Conservation (phyloP, 2,888 invertebrate genomes). For the Oligia strigilis region DNA sequence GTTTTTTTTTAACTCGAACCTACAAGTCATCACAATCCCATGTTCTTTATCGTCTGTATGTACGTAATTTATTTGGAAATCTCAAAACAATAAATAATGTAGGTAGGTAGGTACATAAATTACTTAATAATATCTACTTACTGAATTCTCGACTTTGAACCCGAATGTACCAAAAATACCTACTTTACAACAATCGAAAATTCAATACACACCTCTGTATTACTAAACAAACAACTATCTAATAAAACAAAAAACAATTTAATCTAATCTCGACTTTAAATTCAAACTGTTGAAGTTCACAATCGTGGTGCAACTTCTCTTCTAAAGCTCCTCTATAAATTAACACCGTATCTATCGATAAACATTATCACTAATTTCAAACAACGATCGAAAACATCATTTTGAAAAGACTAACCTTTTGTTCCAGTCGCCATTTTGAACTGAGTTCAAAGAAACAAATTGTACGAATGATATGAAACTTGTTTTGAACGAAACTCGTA, state of each 20-base stretch:
- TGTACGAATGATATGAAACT: slow-evolving; percentile 51
- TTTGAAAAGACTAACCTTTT: slow-evolving; percentile 71
- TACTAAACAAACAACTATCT: slow-evolving; percentile 2
- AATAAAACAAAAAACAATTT: slow-evolving; percentile 4
- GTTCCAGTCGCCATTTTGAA: slow-evolving; percentile 66
- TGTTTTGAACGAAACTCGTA: slow-evolving; percentile 63
- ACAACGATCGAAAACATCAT: slow-evolving; percentile 5
- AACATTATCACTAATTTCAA: slow-evolving; percentile 10
- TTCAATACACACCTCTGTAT: not conserved
- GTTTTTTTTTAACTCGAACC: not conserved
- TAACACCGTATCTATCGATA: slow-evolving; percentile 6
- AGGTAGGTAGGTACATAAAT: not conserved
- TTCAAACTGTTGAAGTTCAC: rapidly evolving
- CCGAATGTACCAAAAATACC: not conserved
- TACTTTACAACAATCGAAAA: not conserved
- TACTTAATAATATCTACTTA: no score
- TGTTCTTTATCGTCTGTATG: not conserved
- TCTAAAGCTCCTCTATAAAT: not conserved
- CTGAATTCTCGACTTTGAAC: slow-evolving; percentile 5
- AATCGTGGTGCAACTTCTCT: not conserved
- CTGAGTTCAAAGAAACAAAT: slow-evolving; percentile 20
- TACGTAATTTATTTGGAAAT: not conserved
- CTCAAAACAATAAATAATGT: not conserved
- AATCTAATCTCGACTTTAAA: slow-evolving; percentile 24
- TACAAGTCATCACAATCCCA: not conserved